Evolutionary conservation across 2,888 invertebrate genomes (phyloP).

Genomic region (Machimus rusticus): DNA sequence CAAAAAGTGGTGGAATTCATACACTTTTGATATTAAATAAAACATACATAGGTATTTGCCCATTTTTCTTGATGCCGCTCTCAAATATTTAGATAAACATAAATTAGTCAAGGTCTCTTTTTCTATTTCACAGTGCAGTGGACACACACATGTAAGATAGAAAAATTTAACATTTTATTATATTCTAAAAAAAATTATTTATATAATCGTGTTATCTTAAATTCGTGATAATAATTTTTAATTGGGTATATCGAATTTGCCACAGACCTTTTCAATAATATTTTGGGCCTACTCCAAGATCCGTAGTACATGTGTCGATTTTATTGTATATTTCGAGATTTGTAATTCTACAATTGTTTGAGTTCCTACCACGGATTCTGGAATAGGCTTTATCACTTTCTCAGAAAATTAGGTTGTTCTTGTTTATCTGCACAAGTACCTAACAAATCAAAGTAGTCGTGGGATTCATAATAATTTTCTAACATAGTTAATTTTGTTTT

Average conservation of each 20-base stretch:
- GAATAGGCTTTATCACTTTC: neutral
- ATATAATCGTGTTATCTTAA: neutral
- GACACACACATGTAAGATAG: neutral
- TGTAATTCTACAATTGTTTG: neutral
- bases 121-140: neutral
- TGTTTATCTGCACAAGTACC: neutral
- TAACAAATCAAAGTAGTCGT: neutral
- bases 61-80: neutral
- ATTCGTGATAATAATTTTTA: neutral
- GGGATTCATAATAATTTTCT: neutral
- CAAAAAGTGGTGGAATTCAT: neutral
- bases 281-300: neutral
- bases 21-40: neutral
- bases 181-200: neutral
- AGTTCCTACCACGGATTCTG: neutral
- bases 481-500: neutral
- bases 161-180: neutral
- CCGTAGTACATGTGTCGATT: neutral
- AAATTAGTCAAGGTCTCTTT: neutral
- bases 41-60: neutral
- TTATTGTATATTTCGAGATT: neutral
- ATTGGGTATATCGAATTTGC: neutral
- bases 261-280: neutral
- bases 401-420: neutral
- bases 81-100: neutral